These are phyloP conservation scores for Peromyscus attwateri DNA, from an alignment of 2,797 vertebrate genomes.

Conservation along the genomic window DNA sequence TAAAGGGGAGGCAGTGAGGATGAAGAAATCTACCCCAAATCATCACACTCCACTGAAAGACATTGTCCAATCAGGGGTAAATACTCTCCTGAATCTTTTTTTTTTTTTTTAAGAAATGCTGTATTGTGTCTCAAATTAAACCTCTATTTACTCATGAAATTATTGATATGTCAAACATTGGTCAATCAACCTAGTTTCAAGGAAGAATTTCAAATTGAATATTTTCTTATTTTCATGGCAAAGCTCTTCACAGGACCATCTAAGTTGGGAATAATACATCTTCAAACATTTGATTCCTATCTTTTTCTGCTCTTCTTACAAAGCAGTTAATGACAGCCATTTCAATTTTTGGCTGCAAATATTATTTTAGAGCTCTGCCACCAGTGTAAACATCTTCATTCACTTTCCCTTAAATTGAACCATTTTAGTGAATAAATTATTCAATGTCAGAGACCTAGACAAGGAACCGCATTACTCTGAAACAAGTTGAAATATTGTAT, in stretches of 20 bases:
- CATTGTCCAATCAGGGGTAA: slow-evolving; percentile 27
- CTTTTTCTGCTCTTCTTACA: slow-evolving; percentile 73
- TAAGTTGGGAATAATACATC: slow-evolving; percentile 67
- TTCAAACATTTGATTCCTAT: slow-evolving; percentile 76
- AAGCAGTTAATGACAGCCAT: slow-evolving; percentile 75
- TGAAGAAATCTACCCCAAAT: background rate
- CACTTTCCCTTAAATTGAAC: slow-evolving; percentile 78
- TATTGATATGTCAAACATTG: slow-evolving; percentile 61
- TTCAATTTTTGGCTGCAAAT: slow-evolving; percentile 80
- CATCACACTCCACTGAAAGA: slow-evolving; percentile 1
- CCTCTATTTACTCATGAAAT: slow-evolving; percentile 67
- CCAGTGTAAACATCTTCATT: slow-evolving; percentile 79
- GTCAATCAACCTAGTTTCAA: slow-evolving; percentile 71
- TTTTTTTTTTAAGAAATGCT: slow-evolving; percentile 7
- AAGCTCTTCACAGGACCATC: slow-evolving; percentile 49
- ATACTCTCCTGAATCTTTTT: background rate
- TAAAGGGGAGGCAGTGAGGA: background rate
- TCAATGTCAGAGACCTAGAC: slow-evolving; percentile 78
- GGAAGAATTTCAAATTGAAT: slow-evolving; percentile 73
- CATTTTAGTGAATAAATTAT: slow-evolving; percentile 81
- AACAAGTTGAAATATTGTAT: slow-evolving; percentile 69
- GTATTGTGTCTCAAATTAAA: slow-evolving; percentile 61
- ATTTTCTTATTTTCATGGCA: slow-evolving; percentile 64
- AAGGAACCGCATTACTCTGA: slow-evolving; percentile 75
- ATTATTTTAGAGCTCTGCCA: slow-evolving; percentile 78